Conservation (phyloP, 1,140 invertebrate genomes). For the Drosophila obscura region DNA sequence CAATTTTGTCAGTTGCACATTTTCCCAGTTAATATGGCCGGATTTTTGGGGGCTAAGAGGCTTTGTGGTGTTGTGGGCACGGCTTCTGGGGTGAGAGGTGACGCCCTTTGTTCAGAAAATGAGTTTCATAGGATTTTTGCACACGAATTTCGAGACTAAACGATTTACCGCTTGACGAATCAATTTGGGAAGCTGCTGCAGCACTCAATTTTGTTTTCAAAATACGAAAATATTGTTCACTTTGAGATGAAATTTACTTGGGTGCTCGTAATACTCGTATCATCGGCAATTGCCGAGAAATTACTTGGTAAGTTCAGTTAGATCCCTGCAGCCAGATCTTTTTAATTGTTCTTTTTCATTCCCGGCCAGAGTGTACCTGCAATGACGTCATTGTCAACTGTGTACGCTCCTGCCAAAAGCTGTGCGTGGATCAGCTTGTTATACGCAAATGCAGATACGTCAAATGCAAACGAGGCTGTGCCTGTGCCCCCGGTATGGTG, state of each 20-base stretch:
- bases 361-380: slow-evolving; percentile 4
- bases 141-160: background rate
- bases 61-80: slow-evolving; percentile 37
- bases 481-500: slow-evolving; percentile 33
- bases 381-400: slow-evolving; percentile 39
- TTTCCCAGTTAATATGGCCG: slow-evolving; percentile 47
- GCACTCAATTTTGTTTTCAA: too few species aligned
- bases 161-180: background rate
- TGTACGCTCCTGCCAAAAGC: slow-evolving; percentile 27
- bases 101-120: background rate
- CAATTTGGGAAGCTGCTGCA: background rate
- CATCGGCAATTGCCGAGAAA: too few species aligned
- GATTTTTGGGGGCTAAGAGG: slow-evolving; percentile 30
- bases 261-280: too few species aligned
- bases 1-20: slow-evolving; percentile 20
- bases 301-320: slow-evolving; percentile 1
- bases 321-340: background rate
- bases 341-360: background rate
- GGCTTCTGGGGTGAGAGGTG: slow-evolving; percentile 17
- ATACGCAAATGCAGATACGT: slow-evolving; percentile 9
- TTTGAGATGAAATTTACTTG: too few species aligned
- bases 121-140: background rate
- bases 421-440: slow-evolving; percentile 17
- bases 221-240: too few species aligned
- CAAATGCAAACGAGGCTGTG: slow-evolving; percentile 39